Evolutionary conservation across 2,113 vertebrate species (phyloP).

Genomic region (Myiopsitta monachus): DNA sequence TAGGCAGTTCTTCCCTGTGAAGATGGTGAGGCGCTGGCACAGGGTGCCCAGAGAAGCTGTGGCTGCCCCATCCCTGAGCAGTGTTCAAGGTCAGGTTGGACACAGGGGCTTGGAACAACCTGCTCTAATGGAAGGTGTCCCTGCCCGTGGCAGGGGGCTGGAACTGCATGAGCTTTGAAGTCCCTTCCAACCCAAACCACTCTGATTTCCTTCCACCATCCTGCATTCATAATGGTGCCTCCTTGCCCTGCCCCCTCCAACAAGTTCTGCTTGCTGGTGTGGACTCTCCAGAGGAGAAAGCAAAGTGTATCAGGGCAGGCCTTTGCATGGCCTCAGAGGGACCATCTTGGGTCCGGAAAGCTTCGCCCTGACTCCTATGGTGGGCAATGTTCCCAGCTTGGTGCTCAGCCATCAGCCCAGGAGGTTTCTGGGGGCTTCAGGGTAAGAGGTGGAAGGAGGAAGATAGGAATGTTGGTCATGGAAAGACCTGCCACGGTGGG

Average conservation of each 20-base stretch:
- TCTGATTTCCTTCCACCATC: not conserved
- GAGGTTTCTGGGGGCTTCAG: not conserved
- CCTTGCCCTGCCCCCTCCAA: not conserved
- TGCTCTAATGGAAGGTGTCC: not conserved
- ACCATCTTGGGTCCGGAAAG: not conserved
- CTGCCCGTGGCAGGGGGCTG: not conserved
- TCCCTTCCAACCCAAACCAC: not conserved
- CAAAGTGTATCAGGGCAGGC: not conserved
- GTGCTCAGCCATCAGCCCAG: not conserved
- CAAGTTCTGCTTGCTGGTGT: fast-evolving
- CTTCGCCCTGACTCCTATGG: not conserved
- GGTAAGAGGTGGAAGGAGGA: not conserved
- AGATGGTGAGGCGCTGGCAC: no score
- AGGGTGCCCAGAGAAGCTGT: not conserved
- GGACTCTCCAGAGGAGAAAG: not conserved
- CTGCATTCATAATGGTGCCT: not conserved
- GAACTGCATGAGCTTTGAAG: not conserved
- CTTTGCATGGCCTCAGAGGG: fast-evolving
- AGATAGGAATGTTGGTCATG: not conserved
- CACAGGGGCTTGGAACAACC: no score
- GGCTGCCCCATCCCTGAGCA: no score
- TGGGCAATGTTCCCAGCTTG: not conserved
- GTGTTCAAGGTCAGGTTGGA: no score
- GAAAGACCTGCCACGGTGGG: fast-evolving
- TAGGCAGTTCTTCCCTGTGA: not conserved